Evolutionary conservation across 1,140 invertebrate species (phyloP), one percentile per base, ranked within the genome.

Genomic region (Drosophila subobscura): DNA sequence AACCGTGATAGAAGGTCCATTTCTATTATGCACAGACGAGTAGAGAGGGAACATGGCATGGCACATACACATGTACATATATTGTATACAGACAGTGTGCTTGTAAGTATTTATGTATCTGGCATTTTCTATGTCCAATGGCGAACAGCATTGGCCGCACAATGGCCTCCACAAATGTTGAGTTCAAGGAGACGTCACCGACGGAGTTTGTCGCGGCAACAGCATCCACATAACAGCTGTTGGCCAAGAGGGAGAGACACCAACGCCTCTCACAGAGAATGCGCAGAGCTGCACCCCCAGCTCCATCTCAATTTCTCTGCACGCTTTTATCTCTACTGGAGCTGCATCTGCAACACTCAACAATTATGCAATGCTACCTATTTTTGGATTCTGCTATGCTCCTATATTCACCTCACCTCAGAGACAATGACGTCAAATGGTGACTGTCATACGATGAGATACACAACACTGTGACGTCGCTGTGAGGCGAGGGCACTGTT

Each of bases 141-240:
- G 33, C 33, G 33, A 1, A 12, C 33, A 37, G 33, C 33, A 37
- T 4, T 12, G 33, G 29, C 29, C 8, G 16, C 16, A 10, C 16
- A 4, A 44, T 60, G 80, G 81, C 83, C 83, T 86, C 83, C 71
- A 71, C 66, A 70, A 86, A 88, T 86, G 83, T 86, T 86, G 83
- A 86, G 83, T 86, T 86, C 83, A 86, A 88, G 83, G 83, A 81
- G 84, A 86, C 83, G 83, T 86, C 83, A 86, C 77, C 50, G 80
- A 60, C 76, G 71, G 58, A 65, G 76, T 72, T 72, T 45, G 33
- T 65, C 50, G 64, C 58, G 59, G 70, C 74, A 73, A 61, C 80
- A 72, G 72, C 80, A 40, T 73, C 53, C 60, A 73, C 33, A 37
- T 12, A 37, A 37, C 80, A 85, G 80, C 81, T 85, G 80, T 84